Evolutionary conservation across 2,113 vertebrate species (phyloP).

Genomic region (Oreocharis arfaki): DNA sequence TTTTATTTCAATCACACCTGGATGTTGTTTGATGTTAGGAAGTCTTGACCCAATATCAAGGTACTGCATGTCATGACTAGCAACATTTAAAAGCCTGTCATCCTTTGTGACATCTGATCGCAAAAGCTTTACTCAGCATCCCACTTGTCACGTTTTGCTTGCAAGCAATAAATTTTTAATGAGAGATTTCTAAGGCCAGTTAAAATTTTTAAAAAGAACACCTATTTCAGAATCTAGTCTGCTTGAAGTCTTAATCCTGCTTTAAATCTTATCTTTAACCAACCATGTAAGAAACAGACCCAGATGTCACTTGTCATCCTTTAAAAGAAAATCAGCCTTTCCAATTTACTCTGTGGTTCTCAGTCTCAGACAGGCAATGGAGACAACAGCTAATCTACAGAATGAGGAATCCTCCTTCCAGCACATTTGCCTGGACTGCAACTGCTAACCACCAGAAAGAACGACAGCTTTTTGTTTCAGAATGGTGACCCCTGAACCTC

Average conservation of each 20-base stretch:
- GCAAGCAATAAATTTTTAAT: not conserved
- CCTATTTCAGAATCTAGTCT: not conserved
- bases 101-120: not conserved
- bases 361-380: not conserved
- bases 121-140: not conserved
- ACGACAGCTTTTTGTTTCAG: not conserved
- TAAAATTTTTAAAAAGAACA: not conserved
- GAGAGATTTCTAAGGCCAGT: not conserved
- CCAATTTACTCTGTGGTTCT: not conserved
- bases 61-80: not conserved
- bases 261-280: slow-evolving; percentile 1
- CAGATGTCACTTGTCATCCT: not conserved
- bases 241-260: not conserved
- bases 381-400: not conserved
- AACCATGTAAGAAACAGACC: not conserved
- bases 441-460: not conserved
- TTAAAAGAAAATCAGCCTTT: not conserved
- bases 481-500: not conserved
- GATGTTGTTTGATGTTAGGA: not conserved
- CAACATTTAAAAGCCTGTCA: not conserved
- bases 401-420: not conserved
- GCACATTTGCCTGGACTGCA: not conserved
- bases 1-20: not conserved
- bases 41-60: not conserved
- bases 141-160: not conserved